Conservation (phyloP, 1,140 invertebrate genomes). For the Caenorhabditis brenneri region DNA sequence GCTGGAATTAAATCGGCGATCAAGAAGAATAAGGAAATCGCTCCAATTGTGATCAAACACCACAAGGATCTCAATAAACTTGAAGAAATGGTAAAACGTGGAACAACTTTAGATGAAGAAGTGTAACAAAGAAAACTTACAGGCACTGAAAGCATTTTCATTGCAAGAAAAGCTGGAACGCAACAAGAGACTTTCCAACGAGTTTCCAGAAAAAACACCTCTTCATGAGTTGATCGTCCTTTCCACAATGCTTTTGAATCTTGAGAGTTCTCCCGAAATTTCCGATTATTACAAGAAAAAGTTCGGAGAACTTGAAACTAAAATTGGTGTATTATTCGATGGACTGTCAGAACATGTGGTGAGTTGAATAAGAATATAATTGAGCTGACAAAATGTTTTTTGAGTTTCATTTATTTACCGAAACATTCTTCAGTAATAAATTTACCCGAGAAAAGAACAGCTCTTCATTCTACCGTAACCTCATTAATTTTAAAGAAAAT, state of each 20-base stretch:
- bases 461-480: too few species aligned
- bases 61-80: not conserved
- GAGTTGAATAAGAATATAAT: too few species aligned
- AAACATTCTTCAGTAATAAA: too few species aligned
- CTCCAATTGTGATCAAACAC: not conserved
- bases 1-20: not conserved
- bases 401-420: too few species aligned
- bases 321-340: not conserved
- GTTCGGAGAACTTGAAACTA: not conserved
- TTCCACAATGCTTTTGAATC: not conserved
- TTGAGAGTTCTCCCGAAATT: not conserved
- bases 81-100: not conserved
- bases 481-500: not conserved
- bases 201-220: not conserved
- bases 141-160: not conserved
- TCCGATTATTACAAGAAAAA: not conserved
- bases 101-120: not conserved
- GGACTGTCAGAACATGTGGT: too few species aligned
- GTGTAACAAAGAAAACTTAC: not conserved
- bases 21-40: not conserved
- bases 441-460: too few species aligned
- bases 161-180: not conserved
- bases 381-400: too few species aligned
- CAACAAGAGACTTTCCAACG: not conserved
- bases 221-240: not conserved